Evolutionary conservation across 2,888 invertebrate species (phyloP).

Genomic region (Oscheius myriophilus): DNA sequence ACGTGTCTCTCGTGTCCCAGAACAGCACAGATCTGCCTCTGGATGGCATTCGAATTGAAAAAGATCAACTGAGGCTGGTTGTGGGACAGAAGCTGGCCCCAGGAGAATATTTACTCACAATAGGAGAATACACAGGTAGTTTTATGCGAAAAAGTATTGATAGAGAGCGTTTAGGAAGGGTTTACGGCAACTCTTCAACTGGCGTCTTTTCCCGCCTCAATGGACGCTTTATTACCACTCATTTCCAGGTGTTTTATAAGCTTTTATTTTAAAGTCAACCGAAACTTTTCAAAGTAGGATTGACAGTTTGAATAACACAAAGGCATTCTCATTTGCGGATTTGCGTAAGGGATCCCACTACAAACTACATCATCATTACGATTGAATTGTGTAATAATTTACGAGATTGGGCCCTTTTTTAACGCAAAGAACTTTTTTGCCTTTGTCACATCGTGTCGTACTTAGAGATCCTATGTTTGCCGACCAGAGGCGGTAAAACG

Average conservation of each 20-base stretch:
- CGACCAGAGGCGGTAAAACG: too few relatives aligned
- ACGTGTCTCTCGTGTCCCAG: conserved; percentile 46
- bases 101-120: conserved; percentile 51
- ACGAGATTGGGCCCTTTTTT: too few relatives aligned
- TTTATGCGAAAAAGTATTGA: conserved; percentile 10
- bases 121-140: conserved; percentile 39
- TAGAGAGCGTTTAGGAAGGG: conserved; percentile 13
- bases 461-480: too few relatives aligned
- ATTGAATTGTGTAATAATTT: too few relatives aligned
- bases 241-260: conserved; percentile 20
- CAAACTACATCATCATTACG: too few relatives aligned
- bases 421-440: too few relatives aligned
- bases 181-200: neutral
- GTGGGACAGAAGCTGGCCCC: conserved; percentile 19
- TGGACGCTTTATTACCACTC: conserved; percentile 15
- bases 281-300: too few relatives aligned
- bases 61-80: neutral
- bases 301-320: too few relatives aligned
- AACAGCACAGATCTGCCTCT: conserved; percentile 38
- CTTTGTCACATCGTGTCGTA: too few relatives aligned
- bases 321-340: too few relatives aligned
- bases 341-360: too few relatives aligned
- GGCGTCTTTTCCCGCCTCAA: conserved; percentile 16
- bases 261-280: too few relatives aligned
- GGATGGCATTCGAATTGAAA: conserved; percentile 42